A percentile compares a stretch with the other conserved stretches of the same genome.
phyloP scores from a whole-genome alignment of 1,140 invertebrate genomes.

The Brachionus sp. region DNA sequence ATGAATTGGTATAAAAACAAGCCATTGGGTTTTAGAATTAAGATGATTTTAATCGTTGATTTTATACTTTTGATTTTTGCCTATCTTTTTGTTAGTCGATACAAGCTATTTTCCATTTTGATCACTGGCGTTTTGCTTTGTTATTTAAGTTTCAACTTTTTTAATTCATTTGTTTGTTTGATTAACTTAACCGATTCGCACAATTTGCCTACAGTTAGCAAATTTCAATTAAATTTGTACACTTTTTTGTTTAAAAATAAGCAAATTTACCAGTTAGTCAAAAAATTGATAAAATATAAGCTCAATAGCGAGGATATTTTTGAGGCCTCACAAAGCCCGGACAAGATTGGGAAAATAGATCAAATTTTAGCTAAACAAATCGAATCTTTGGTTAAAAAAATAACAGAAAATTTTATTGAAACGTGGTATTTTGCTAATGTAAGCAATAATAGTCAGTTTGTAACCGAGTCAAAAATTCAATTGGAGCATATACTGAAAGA shows the following conservation, averaged over 20 bases:
- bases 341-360: background rate
- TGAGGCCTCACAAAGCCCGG: background rate
- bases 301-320: background rate
- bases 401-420: background rate
- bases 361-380: background rate
- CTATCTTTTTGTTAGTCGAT: background rate
- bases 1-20: background rate
- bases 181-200: background rate
- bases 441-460: slow-evolving; percentile 26
- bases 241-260: slow-evolving; percentile 20
- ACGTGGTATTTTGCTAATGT: slow-evolving; percentile 12
- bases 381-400: background rate
- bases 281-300: background rate
- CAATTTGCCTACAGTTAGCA: background rate
- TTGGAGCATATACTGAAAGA: background rate
- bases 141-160: background rate
- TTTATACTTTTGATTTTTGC: background rate
- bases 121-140: background rate
- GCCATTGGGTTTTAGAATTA: background rate
- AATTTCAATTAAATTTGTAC: background rate
- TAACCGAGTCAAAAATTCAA: background rate
- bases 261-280: background rate
- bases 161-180: background rate
- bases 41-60: background rate
- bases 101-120: slow-evolving; percentile 11